These are phyloP conservation scores for Myotis yumanensis DNA, from an alignment of 2,113 vertebrate species.

Conservation along the genomic window DNA sequence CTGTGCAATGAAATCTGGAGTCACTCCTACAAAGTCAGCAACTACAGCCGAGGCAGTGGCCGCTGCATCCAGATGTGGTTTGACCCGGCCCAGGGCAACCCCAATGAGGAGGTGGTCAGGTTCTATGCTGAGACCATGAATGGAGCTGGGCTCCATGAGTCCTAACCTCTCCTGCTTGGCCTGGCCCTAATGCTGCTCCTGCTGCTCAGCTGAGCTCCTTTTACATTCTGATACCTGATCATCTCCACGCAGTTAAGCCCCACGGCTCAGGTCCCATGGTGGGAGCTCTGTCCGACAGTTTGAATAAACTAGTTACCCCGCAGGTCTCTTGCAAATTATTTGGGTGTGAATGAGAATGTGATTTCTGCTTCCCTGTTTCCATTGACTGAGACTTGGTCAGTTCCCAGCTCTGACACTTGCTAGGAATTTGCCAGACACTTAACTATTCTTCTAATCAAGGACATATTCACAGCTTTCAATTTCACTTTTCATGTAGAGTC, in stretches of 20 bases:
- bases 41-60: constrained; percentile 81
- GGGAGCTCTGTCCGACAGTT: neutral
- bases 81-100: constrained; percentile 69
- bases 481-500: constrained; percentile 1
- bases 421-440: neutral
- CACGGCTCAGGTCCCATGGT: neutral
- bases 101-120: constrained; percentile 87
- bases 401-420: neutral
- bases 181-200: neutral
- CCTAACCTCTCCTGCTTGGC: neutral
- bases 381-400: neutral
- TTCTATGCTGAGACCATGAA: constrained; percentile 81
- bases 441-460: neutral
- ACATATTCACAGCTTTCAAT: neutral
- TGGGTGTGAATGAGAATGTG: neutral
- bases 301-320: constrained; percentile 60
- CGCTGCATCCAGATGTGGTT: constrained; percentile 96
- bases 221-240: too few species aligned
- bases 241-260: neutral
- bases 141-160: neutral
- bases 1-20: constrained; percentile 95
- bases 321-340: neutral
- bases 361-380: neutral
- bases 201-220: constrained; percentile 28
- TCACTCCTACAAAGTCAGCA: constrained; percentile 87